A percentile compares a stretch with the other conserved stretches of the same genome.
Conservation (phyloP, 2,888 invertebrate species). For the Arctia plantaginis region DNA sequence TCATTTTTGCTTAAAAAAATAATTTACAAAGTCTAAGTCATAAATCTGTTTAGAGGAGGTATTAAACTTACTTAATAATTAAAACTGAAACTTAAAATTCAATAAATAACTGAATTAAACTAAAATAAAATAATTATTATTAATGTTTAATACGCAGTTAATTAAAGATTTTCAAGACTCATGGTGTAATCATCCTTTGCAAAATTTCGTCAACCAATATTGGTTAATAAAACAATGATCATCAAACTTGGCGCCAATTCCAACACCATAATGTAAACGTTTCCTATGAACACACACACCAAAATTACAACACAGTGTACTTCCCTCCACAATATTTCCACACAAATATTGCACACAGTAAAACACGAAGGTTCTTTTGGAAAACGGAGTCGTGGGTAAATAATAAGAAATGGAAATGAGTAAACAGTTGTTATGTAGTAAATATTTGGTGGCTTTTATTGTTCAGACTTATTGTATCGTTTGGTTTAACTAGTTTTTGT, state of each 20-base stretch:
- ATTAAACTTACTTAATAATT: too few species aligned
- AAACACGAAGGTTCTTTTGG: constrained; percentile 41
- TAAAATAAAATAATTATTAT: too few species aligned
- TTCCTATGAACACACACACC: constrained; percentile 51
- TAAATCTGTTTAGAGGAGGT: too few species aligned
- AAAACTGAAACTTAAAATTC: too few species aligned
- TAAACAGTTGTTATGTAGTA: constrained; percentile 51
- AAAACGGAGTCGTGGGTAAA: constrained; percentile 44
- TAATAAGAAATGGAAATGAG: constrained; percentile 47
- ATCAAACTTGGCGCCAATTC: constrained; percentile 80
- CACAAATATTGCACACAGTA: constrained; percentile 23
- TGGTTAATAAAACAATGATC: constrained; percentile 86
- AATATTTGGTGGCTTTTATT: constrained; percentile 67
- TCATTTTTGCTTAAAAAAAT: too few species aligned
- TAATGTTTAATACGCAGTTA: background rate
- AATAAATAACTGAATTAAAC: too few species aligned
- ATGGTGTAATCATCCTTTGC: constrained; percentile 44
- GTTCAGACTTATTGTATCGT: constrained; percentile 80
- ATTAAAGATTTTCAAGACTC: background rate
- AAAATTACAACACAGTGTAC: constrained; percentile 42
- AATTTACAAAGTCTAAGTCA: too few species aligned
- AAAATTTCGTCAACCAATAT: constrained; percentile 77
- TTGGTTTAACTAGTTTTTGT: constrained; percentile 75
- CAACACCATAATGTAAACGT: constrained; percentile 68
- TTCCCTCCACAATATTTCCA: constrained; percentile 21